phyloP scores from a whole-genome alignment of 1,140 invertebrate species.

The Aphis gossypii region DNA sequence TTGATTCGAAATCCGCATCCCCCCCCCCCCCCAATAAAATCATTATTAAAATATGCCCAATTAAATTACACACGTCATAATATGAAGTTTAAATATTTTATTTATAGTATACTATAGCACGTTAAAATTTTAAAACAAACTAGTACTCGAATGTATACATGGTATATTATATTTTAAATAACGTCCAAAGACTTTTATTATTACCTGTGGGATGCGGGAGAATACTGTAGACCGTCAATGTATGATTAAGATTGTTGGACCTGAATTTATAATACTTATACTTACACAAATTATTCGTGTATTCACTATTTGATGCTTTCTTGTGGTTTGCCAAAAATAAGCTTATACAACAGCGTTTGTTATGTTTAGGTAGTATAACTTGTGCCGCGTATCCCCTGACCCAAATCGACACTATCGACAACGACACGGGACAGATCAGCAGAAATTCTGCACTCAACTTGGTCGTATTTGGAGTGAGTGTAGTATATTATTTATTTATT shows the following conservation, averaged over 20 bases:
- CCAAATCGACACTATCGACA: slow-evolving; percentile 95
- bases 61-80: neutral
- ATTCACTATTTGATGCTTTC: neutral
- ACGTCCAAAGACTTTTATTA: neutral
- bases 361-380: slow-evolving; percentile 79
- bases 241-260: neutral
- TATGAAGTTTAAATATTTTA: neutral
- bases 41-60: too few relatives aligned
- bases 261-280: neutral
- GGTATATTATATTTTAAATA: neutral
- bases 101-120: neutral
- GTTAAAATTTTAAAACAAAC: neutral
- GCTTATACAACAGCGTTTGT: neutral
- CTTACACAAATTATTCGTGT: neutral
- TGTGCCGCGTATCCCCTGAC: slow-evolving; percentile 96
- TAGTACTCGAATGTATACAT: too few relatives aligned
- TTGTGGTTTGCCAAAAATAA: neutral
- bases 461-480: slow-evolving; percentile 94
- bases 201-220: neutral
- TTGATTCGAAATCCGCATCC: too few relatives aligned
- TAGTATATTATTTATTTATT: neutral
- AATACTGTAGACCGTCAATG: neutral
- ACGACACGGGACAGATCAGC: slow-evolving; percentile 87
- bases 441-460: slow-evolving; percentile 93
- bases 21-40: too few relatives aligned